phyloP scores from a whole-genome alignment of 2,113 vertebrate genomes.

The Lycocorax pyrrhopterus region DNA sequence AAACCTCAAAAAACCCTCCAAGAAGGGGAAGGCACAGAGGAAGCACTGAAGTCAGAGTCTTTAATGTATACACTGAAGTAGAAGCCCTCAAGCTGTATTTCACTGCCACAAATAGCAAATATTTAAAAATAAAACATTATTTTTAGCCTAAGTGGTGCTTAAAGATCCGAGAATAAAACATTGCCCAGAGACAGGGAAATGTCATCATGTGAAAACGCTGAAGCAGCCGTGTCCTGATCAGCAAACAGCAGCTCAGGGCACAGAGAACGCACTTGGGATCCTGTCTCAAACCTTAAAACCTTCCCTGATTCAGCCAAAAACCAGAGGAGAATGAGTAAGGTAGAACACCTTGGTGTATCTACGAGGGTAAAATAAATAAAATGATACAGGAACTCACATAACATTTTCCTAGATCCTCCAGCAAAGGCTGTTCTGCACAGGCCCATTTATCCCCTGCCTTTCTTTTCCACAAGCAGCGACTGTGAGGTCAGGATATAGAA shows the following conservation, averaged over 20 bases:
- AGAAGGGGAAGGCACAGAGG: background rate
- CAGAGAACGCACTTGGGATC: rapidly evolving
- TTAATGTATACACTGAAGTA: background rate
- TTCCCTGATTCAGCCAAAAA: background rate
- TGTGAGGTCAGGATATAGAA: background rate
- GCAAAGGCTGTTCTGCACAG: background rate
- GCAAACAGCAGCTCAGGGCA: background rate
- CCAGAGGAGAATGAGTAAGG: background rate
- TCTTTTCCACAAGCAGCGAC: background rate
- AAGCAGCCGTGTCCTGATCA: background rate
- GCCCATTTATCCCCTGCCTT: background rate
- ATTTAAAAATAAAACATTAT: background rate
- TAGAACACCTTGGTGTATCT: background rate
- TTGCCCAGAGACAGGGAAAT: background rate
- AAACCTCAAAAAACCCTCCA: background rate
- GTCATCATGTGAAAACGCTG: background rate
- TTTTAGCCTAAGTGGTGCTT: slow-evolving; percentile 8
- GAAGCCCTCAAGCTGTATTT: background rate
- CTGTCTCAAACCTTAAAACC: background rate
- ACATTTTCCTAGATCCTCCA: background rate
- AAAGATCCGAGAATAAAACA: background rate
- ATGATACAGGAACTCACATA: rapidly evolving
- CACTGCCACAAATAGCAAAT: background rate
- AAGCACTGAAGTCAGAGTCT: background rate
- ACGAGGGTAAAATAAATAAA: background rate